Evolutionary conservation across 30 jellyfish, hydroid and myxozoan genomes (phyloP).

Genomic region (Aurelia aurita): DNA sequence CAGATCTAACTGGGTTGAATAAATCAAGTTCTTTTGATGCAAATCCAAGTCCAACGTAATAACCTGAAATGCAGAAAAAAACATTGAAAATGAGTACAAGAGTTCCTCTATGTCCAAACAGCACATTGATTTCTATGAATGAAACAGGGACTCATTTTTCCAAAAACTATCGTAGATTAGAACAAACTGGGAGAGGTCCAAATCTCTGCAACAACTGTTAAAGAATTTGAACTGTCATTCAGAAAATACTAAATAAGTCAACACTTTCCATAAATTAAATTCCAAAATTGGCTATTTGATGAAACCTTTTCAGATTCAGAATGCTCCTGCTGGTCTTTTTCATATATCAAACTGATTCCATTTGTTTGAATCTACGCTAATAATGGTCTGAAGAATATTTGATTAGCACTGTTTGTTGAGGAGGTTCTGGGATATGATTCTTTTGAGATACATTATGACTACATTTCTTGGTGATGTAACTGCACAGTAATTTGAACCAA

Average conservation of each 20-base stretch:
- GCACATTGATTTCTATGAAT: not conserved
- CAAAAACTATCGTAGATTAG: not conserved
- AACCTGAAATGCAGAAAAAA: conserved; percentile 43
- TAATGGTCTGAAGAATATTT: too few species aligned
- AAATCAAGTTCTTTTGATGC: conserved; percentile 64
- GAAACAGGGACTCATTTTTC: not conserved
- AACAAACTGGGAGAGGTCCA: not conserved
- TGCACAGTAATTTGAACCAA: too few species aligned
- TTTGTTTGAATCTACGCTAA: too few species aligned
- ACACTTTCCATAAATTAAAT: not conserved
- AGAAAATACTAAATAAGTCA: not conserved
- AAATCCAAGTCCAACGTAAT: conserved; percentile 78
- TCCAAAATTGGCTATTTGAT: not conserved
- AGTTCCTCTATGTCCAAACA: not conserved
- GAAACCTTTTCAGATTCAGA: too few species aligned
- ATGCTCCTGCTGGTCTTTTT: too few species aligned
- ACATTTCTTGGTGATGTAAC: too few species aligned
- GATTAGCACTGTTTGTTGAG: too few species aligned
- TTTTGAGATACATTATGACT: too few species aligned
- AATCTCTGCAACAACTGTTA: not conserved
- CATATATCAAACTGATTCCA: too few species aligned
- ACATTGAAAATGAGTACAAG: not conserved
- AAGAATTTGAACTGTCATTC: not conserved
- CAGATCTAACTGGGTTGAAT: conserved; percentile 9
- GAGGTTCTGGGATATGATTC: too few species aligned